Evolutionary conservation across 2,797 vertebrate species (phyloP), one percentile per base, ranked within the genome.

Genomic region (Dendrocincla tyrannina): DNA sequence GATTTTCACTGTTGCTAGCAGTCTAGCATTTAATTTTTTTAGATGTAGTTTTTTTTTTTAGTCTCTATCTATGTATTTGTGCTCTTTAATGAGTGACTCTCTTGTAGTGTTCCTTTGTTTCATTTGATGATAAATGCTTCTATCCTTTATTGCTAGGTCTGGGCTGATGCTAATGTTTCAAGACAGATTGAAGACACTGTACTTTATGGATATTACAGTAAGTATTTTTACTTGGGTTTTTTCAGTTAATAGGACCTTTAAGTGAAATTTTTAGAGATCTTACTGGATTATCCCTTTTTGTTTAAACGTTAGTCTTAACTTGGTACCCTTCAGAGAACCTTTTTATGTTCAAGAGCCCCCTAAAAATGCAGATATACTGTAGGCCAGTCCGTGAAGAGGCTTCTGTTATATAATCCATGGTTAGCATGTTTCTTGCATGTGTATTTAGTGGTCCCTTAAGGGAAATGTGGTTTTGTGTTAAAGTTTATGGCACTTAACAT

Each of bases 121-220:
- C 8, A 12, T 49, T 70, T 76, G 3, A 4, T 79, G 37, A 50
- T 78, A 75, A 89, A 77, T 84, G 30, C 17, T 72, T 58, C 19
- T 77, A 1, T 90, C 62, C 67, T 82, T 95, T 56, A 37, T 95
- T 84, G 39, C 53, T 96, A 99, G 99, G 98, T 98, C 56, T 99
- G 99, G 99, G 99, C 99, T 73, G 98, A 98, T 97, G 98, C 97
- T 97, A 99, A 99, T 95, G 98, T 98, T 96, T 99, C 99, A 56
- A 98, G 98, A 91, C 98, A 99, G 93, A 99, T 99, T 95, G 99
- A 99, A 97, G 98, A 99, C 95, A 99, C 99, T 7, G 98, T 99
- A 52, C 96, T 99, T 60, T 99, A 99, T 95, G 99, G 98, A 82
- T 99, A 99, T 97, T 99, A 99, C 97, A 99, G 99, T 99, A 98